Evolutionary conservation across 64 coral and sea anemone species (phyloP).

Genomic region (Acropora tenuis): DNA sequence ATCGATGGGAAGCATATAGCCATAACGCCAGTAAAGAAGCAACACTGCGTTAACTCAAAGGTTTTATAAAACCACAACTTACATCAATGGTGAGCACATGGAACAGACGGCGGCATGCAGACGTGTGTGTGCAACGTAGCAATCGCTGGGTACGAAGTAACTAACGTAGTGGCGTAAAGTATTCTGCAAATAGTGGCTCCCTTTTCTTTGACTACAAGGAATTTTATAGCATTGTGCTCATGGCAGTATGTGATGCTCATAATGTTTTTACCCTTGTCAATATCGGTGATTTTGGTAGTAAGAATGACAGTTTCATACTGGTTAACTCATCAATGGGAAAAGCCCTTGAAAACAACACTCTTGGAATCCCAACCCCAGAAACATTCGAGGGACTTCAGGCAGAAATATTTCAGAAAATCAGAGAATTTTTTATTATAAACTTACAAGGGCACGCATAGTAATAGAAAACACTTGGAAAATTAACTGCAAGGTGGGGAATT

Average conservation of each 20-base stretch:
- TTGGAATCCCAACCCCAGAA: conserved; percentile 46
- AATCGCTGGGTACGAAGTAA: no score
- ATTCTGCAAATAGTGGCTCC: no score
- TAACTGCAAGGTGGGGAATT: conserved; percentile 42
- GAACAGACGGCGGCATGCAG: no score
- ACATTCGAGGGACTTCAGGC: conserved; percentile 6
- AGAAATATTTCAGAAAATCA: no score
- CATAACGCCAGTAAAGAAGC: conserved; percentile 21
- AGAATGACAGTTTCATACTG: conserved; percentile 55
- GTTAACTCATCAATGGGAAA: conserved; percentile 33
- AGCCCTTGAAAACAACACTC: conserved; percentile 39
- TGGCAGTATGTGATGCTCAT: no score
- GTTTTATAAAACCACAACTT: no score
- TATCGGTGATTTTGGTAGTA: neutral
- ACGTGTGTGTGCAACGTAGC: no score
- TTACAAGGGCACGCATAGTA: conserved; percentile 36
- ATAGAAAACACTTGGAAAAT: conserved; percentile 53
- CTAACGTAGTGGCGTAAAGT: no score
- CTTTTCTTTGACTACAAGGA: no score
- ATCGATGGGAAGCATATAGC: conserved; percentile 53
- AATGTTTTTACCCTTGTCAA: no score
- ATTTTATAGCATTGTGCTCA: no score
- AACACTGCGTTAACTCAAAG: neutral
- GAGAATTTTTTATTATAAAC: conserved; percentile 37
- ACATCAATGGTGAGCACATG: no score